Base-by-base conservation (phyloP, 1,140 invertebrate species). In the Penaeus chinensis region DNA sequence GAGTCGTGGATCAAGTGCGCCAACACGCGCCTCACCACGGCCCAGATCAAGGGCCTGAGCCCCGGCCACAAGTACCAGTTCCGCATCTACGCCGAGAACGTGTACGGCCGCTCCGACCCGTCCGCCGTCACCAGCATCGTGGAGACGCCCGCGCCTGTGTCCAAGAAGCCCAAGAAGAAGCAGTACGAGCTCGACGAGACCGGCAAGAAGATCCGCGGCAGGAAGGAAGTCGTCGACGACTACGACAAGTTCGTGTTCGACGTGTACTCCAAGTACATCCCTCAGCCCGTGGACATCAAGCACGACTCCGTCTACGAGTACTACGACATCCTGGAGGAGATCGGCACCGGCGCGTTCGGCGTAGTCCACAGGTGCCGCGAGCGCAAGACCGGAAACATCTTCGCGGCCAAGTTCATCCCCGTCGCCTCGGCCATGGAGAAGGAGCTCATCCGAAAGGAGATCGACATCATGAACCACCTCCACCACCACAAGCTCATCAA, bases 331-430 rank as follows among this genome's bases (percentile, higher is more conserved):
- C 94, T 99, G 24, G 99, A 99, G 93, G 99, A 99, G 94, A 98
- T 99, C 91, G 99, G 99, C 91, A 98, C 97, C 90, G 99, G 99
- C 77, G 98, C 99, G 10, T 99, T 99, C 92, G 99, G 99, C 82
- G 98, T 99, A 42, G 99, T 99, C 0, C 99, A 99, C 92, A 94
- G 99, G 54, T 99, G 98, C 92, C 95, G 98, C 32, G 99, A 99
- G 93, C 95, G 97, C 89, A 95, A 97, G 47, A 99, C 98, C 76
- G 98, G 98, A 22, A 97, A 98, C 91, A 97, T 97, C 77, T 99
- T 99, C 93, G 99, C 99, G 0, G 99, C 98, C 66, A 99, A 99
- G 93, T 99, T 99, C 92, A 99, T 99, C 91, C 98, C 98, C 7
- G 98, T 98, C 22, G 96, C 97, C 0, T 97, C 98, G 91, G 95